Evolutionary conservation across 2,888 invertebrate species (phyloP), one percentile per base, ranked within the genome.

Genomic region (Seira ritae): DNA sequence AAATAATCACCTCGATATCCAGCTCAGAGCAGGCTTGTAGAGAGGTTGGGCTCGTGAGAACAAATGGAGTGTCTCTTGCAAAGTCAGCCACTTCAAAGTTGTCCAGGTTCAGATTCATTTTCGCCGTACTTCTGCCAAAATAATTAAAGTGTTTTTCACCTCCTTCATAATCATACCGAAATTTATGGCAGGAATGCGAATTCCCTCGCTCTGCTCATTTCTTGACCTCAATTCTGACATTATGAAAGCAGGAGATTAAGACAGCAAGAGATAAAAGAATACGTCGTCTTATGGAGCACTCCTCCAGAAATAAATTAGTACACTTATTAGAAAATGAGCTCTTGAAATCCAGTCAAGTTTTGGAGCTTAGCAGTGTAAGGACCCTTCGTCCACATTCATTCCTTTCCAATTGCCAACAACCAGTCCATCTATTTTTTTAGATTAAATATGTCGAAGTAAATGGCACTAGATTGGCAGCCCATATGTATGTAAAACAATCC

Each of bases 11-110:
- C 91, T 92, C 91, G 8, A 92, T 90, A 69, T 91, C 91, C 10
- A 92, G 90, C 85, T 91, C 90, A 20, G 91, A 90, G 87, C 92
- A 92, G 37, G 92, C 92, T 88, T 92, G 92, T 19, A 93, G 89
- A 4, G 92, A 92, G 69, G 92, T 90, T 15, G 93, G 93, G 89
- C 92, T 92, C 23, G 92, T 92, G 77, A 92, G 89, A 22, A 92
- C 91, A 90, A 92, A 92, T 84, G 92, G 92, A 85, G 91, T 91
- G 78, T 90, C 90, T 85, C 91, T 91, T 88, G 91, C 91, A 70
- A 90, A 89, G n/a, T 84, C 84, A 15, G 90, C 90, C 84, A 91
- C 90, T 84, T 92, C 92, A 90, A 92, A 92, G 89, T 92, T 92
- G 87, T 91, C 90, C 69, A 92, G 90, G 88, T 92, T 91, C 78